These are phyloP conservation scores for Urocynchramus pylzowi DNA, from an alignment of 2,113 vertebrate species.

Conservation along the genomic window DNA sequence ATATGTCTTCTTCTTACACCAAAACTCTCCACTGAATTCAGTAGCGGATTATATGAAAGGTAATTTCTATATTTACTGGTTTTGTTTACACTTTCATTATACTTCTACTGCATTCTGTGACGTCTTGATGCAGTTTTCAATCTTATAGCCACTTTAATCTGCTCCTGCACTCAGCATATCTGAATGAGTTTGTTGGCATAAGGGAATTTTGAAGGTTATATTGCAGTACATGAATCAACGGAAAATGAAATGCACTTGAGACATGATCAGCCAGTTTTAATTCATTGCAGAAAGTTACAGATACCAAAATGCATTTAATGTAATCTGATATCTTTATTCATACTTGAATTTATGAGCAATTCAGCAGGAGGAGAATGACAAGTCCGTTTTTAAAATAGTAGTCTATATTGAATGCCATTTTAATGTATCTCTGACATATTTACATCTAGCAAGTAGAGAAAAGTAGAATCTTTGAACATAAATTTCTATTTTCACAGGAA, in stretches of 20 bases:
- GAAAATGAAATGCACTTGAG: constrained; percentile 94
- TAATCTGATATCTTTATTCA: constrained; percentile 90
- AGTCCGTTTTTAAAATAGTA: constrained; percentile 84
- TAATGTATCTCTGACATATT: constrained; percentile 72
- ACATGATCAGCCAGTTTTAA: constrained; percentile 91
- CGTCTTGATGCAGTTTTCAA: constrained; percentile 82
- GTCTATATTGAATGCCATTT: constrained; percentile 63
- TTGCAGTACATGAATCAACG: constrained; percentile 91
- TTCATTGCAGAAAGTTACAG: constrained; percentile 87
- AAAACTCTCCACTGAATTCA: constrained; percentile 76
- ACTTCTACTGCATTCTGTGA: constrained; percentile 82
- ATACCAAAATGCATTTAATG: constrained; percentile 91
- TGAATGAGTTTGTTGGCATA: constrained; percentile 81
- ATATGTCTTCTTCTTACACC: constrained; percentile 70
- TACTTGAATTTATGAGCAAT: constrained; percentile 85
- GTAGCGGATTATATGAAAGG: constrained; percentile 75
- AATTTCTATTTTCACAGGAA: constrained; percentile 57
- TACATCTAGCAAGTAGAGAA: constrained; percentile 64
- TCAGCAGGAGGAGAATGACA: constrained; percentile 77
- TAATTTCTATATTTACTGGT: constrained; percentile 75
- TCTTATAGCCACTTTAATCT: constrained; percentile 86
- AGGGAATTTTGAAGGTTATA: constrained; percentile 89
- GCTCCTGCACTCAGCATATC: constrained; percentile 78
- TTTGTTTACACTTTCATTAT: constrained; percentile 91
- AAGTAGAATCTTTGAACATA: constrained; percentile 62